These are phyloP conservation scores for Psittacus erithacus DNA, from an alignment of 2,113 vertebrate species.

Conservation along the genomic window DNA sequence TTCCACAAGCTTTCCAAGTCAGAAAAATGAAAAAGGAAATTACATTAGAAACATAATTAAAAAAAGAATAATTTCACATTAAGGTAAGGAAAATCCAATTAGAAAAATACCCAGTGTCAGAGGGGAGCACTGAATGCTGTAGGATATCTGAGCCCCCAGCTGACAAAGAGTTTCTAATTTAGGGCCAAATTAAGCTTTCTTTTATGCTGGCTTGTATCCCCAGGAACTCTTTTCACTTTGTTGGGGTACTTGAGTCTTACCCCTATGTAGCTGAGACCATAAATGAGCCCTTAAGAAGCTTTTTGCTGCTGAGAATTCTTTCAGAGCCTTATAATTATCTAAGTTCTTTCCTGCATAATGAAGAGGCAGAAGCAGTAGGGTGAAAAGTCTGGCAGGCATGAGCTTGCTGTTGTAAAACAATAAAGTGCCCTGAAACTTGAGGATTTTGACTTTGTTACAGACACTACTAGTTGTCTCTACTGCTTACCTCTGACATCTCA, in stretches of 20 bases:
- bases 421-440: neutral
- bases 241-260: neutral
- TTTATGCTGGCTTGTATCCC: neutral
- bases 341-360: slow-evolving; percentile 22
- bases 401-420: slow-evolving; percentile 3
- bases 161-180: slow-evolving; percentile 40
- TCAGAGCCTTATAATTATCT: slow-evolving; percentile 25
- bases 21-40: neutral
- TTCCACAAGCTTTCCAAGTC: neutral
- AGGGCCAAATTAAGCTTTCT: slow-evolving; percentile 8
- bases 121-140: neutral
- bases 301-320: slow-evolving; percentile 31
- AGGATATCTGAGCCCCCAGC: neutral
- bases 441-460: neutral
- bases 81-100: neutral
- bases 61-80: neutral
- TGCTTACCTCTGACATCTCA: neutral
- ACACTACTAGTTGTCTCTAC: neutral
- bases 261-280: neutral
- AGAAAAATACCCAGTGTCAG: neutral
- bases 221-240: neutral
- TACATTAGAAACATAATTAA: neutral
- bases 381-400: slow-evolving; percentile 22
- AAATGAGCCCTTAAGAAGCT: slow-evolving; percentile 5
- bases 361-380: neutral